Percentiles rank a stretch among this genome's conserved stretches.
Conservation (phyloP, 64 coral and sea anemone genomes). For the Porites australiensis region DNA sequence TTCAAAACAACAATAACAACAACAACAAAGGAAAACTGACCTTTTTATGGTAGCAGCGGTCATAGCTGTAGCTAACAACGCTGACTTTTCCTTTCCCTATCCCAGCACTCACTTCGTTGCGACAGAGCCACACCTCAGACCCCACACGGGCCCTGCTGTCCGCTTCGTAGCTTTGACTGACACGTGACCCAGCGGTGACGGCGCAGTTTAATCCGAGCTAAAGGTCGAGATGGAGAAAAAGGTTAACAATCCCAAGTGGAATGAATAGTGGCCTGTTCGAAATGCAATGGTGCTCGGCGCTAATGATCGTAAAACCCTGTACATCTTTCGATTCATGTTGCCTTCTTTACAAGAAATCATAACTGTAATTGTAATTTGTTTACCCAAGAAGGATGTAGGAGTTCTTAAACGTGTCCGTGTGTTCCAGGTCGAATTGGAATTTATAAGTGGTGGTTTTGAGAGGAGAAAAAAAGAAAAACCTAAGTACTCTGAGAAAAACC, state of each 20-base stretch:
- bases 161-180: slow-evolving; percentile 75
- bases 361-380: no score
- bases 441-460: no score
- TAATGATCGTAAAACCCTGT: no score
- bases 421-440: no score
- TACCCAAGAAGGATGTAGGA: no score
- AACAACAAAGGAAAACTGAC: slow-evolving; percentile 11
- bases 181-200: slow-evolving; percentile 90
- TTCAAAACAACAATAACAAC: not conserved
- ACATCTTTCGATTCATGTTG: no score
- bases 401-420: no score
- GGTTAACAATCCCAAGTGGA: not conserved
- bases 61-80: slow-evolving; percentile 78
- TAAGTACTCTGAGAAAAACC: no score
- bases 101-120: slow-evolving; percentile 83
- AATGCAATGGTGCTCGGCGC: no score
- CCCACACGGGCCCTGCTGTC: slow-evolving; percentile 90
- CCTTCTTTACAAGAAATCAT: no score
- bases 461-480: no score
- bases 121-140: slow-evolving; percentile 94
- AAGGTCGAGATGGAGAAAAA: not conserved
- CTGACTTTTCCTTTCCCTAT: slow-evolving; percentile 84
- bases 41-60: slow-evolving; percentile 86
- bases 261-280: not conserved
- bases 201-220: slow-evolving; percentile 83